Conservation (phyloP, 1,140 invertebrate species). For the Drosophila ficusphila region DNA sequence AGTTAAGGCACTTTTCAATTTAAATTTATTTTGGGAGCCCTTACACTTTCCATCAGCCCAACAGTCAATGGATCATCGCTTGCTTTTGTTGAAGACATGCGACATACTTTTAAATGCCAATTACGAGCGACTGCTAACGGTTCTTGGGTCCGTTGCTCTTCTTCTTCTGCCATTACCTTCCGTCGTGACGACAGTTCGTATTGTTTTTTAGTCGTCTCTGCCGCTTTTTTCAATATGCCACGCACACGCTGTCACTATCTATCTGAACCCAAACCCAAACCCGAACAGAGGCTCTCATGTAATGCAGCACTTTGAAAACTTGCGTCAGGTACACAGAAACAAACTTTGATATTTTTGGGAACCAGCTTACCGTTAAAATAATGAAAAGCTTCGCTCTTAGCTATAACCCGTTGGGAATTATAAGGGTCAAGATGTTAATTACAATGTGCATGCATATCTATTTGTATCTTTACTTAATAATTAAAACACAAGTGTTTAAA, state of each 20-base stretch:
- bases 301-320: constrained; percentile 65
- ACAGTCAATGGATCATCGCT: constrained; percentile 43
- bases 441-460: no score
- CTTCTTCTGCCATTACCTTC: constrained; percentile 52
- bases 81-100: constrained; percentile 50
- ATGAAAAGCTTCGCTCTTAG: no score
- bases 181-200: constrained; percentile 13
- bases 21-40: constrained; percentile 17
- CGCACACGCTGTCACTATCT: constrained; percentile 45
- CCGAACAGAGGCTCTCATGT: constrained; percentile 11
- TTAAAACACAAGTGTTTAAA: no score
- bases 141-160: constrained; percentile 13
- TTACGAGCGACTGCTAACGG: constrained; percentile 72
- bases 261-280: not conserved
- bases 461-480: no score
- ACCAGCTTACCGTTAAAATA: no score
- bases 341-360: not conserved
- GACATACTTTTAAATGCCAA: constrained; percentile 82
- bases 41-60: constrained; percentile 31
- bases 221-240: constrained; percentile 75
- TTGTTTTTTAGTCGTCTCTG: constrained; percentile 28
- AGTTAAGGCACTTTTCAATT: constrained; percentile 20
- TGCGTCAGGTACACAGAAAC: constrained; percentile 55
- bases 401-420: not conserved
- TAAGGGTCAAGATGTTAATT: no score